Evolutionary conservation across 1,140 invertebrate genomes (phyloP), one percentile per base, ranked within the genome.

Genomic region (Cryptotermes secundus): DNA sequence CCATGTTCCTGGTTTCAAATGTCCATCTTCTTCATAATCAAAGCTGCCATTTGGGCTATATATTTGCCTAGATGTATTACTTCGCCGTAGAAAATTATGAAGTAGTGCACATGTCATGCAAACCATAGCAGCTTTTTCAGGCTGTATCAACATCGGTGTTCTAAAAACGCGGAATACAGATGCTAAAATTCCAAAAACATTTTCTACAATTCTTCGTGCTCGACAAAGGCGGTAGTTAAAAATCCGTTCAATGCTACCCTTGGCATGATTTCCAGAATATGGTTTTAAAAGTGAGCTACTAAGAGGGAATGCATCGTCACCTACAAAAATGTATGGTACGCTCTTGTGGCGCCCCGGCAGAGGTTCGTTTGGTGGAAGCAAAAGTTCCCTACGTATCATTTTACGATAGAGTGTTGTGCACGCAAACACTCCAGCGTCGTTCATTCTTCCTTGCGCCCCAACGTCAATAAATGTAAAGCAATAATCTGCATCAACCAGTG

Each of bases 161-260:
- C n/a, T n/a, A n/a, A n/a, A n/a, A n/a, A n/a, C n/a, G n/a, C n/a
- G n/a, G n/a, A n/a, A n/a, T n/a, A n/a, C n/a, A n/a, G n/a, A n/a
- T n/a, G n/a, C n/a, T n/a, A n/a, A n/a, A n/a, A n/a, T n/a, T n/a
- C 89, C 89, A 87, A 91, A 91, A 19, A 88, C 87, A 86, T 90
- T 90, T 85, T 91, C 90, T 22, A 90, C 86, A 22, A 87, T 87
- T 59, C 88, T 80, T 82, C 88, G 72, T 36, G 86, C 87, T 59
- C 88, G 35, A 80, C 79, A 53, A 22, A 87, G 84, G n/a, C 87
- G 36, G 86, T 89, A 90, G 84, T 91, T 90, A 85, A 88, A 90
- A 22, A 88, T 87, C 82, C 85, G 36, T 81, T 84, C 49, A 87
- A 83, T 82, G 84, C 79, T 79, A 36, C 80, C 53, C 81, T 83